Evolutionary conservation across 2,113 vertebrate genomes (phyloP).

Genomic region (Aspidoscelis tigris): DNA sequence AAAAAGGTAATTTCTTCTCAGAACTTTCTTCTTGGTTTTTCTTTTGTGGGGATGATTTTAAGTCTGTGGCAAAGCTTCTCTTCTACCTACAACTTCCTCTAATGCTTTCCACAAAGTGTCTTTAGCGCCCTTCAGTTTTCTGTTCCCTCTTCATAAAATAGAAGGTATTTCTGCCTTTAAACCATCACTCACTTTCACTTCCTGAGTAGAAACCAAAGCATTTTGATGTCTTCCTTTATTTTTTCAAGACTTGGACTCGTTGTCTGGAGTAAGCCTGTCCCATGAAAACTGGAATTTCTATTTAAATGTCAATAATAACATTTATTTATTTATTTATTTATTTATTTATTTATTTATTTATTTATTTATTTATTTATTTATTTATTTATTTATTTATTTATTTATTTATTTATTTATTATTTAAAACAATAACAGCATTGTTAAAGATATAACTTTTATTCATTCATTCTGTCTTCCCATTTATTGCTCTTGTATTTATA

Average conservation of each 20-base stretch:
- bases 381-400: no score
- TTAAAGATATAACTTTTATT: no score
- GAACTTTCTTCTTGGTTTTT: constrained; percentile 28
- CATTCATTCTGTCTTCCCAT: not conserved
- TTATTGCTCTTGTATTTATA: not conserved
- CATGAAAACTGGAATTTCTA: not conserved
- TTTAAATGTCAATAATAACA: no score
- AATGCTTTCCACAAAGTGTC: not conserved
- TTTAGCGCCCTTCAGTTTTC: constrained; percentile 43
- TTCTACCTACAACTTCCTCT: constrained; percentile 6
- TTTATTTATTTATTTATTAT: no score
- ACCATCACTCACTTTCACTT: constrained; percentile 53
- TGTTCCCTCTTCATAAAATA: constrained; percentile 34
- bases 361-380: no score
- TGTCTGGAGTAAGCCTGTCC: not conserved
- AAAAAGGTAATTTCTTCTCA: constrained; percentile 24
- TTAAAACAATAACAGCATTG: no score
- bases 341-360: no score
- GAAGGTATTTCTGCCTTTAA: constrained; percentile 15
- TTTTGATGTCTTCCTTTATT: constrained; percentile 1
- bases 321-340: no score
- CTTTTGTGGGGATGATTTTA: constrained; percentile 6
- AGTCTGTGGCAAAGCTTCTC: not conserved
- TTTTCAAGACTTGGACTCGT: not conserved
- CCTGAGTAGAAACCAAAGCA: constrained; percentile 14